These are phyloP conservation scores for Limenitis camilla DNA, from an alignment of 2,888 invertebrate species.

Conservation along the genomic window DNA sequence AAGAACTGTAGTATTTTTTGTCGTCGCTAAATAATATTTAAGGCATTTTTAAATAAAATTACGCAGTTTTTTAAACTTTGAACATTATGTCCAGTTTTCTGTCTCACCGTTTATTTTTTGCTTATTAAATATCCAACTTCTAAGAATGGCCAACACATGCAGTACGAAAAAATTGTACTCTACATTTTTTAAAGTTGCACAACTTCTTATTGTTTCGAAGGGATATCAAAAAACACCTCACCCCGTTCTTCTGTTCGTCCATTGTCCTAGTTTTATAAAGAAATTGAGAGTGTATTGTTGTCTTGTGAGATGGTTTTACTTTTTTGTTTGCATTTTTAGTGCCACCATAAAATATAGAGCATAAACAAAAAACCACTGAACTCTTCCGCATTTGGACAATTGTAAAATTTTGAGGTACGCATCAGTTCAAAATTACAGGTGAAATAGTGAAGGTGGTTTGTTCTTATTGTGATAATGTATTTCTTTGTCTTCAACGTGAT, in stretches of 20 bases:
- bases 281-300: slow-evolving; percentile 71
- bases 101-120: slow-evolving; percentile 16
- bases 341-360: slow-evolving; percentile 64
- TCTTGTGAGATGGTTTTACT: slow-evolving; percentile 38
- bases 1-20: too few relatives aligned
- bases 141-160: slow-evolving; percentile 29
- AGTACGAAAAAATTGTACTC: slow-evolving; percentile 37
- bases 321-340: slow-evolving; percentile 55
- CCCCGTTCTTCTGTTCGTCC: slow-evolving; percentile 35
- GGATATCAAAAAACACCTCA: slow-evolving; percentile 68
- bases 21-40: too few relatives aligned
- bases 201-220: slow-evolving; percentile 48
- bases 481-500: slow-evolving; percentile 50
- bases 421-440: slow-evolving; percentile 69
- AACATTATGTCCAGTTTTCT: neutral
- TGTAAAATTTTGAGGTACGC: slow-evolving; percentile 40
- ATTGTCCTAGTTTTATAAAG: slow-evolving; percentile 63
- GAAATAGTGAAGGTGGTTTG: slow-evolving; percentile 63
- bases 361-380: slow-evolving; percentile 54
- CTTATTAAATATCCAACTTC: slow-evolving; percentile 22
- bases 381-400: slow-evolving; percentile 66
- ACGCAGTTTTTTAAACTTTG: too few relatives aligned
- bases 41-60: too few relatives aligned
- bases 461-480: slow-evolving; percentile 57
- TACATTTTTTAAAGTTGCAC: slow-evolving; percentile 53